These are phyloP conservation scores for Gari tellinella DNA, from an alignment of 2,888 invertebrate genomes.

Conservation along the genomic window DNA sequence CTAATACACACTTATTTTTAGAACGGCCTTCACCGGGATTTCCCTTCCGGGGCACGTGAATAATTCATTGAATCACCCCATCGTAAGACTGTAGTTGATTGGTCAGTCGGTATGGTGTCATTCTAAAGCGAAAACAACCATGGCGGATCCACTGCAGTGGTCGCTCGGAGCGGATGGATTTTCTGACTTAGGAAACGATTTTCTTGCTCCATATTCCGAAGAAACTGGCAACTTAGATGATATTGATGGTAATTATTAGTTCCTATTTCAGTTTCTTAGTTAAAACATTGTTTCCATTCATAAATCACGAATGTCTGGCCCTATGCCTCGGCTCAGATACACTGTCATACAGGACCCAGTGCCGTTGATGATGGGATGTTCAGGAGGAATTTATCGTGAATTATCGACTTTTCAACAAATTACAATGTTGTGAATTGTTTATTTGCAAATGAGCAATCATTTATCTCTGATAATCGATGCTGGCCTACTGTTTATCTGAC, in stretches of 20 bases:
- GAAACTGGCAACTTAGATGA: slow-evolving; percentile 70
- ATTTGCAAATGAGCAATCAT: no score
- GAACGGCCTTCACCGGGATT: slow-evolving; percentile 54
- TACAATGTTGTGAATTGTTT: no score
- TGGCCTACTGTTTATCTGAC: no score
- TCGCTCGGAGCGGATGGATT: slow-evolving; percentile 65
- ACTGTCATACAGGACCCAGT: no score
- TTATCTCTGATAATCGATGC: no score
- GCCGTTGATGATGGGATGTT: no score
- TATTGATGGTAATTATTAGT: slow-evolving; percentile 76
- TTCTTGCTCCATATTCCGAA: slow-evolving; percentile 69
- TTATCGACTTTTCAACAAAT: no score
- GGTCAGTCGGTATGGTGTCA: slow-evolving; percentile 54
- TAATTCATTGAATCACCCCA: slow-evolving; percentile 56
- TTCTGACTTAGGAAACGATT: slow-evolving; percentile 71
- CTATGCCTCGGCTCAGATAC: no score
- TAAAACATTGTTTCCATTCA: background rate
- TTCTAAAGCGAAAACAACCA: slow-evolving; percentile 48
- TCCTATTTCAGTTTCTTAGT: background rate
- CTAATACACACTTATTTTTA: slow-evolving; percentile 35
- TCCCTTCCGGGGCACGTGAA: slow-evolving; percentile 57
- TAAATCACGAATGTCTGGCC: no score
- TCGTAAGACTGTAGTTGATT: slow-evolving; percentile 54
- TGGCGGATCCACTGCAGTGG: slow-evolving; percentile 58
- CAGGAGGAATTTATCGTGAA: no score